Evolutionary conservation across 2,797 vertebrate genomes (phyloP), one percentile per base, ranked within the genome.

Genomic region (Halcyon leucocephala): DNA sequence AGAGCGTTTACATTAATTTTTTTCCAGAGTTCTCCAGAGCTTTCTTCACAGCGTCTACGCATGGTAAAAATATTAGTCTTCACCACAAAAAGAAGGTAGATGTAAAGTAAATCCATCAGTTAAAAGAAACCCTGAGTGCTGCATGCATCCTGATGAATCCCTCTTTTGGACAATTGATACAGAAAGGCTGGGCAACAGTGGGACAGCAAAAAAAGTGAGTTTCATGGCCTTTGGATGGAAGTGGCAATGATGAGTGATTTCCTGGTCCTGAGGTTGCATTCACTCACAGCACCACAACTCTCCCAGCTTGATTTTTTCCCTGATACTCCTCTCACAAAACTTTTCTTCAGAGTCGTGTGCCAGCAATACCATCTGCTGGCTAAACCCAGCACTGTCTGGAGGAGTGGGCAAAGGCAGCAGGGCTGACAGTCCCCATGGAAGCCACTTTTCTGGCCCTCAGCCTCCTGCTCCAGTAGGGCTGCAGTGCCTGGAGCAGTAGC

Each of bases 291-390:
- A 52, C 28, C 17, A 5, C 13, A 1, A 25, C 28, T 29, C 74
- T 72, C 21, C 46, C 10, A 33, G 7, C 46, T 89, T 10, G 3
- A 14, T 15, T 54, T 76, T 57, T 29, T 1, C 15, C 14, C 18
- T 8, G 2, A 3, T 22, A 14, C 16, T 81, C 41, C 57, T 41
- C 28, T 12, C 1, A 3, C 29, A 28, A 17, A 60, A 20, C 37
- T 80, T 79, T 21, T 29, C 85, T 61, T 80, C 64, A 51, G 81
- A 70, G 79, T 2, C 4, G 14, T 37, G 95, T 94, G 89, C 31
- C 86, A 66, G 92, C 37, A 84, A 22, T 86, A 79, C 97, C 97
- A 97, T 96, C 98, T 98, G 78, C 96, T 97, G 98, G 97, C 48
- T 16, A 14, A 70, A 39, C 1, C 14, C 3, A 44, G 79, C 49